Percentiles rank a stretch among this genome's conserved stretches.
These are phyloP conservation scores for Parasteatoda tepidariorum DNA, from an alignment of 1,140 invertebrate genomes.

Conservation along the genomic window DNA sequence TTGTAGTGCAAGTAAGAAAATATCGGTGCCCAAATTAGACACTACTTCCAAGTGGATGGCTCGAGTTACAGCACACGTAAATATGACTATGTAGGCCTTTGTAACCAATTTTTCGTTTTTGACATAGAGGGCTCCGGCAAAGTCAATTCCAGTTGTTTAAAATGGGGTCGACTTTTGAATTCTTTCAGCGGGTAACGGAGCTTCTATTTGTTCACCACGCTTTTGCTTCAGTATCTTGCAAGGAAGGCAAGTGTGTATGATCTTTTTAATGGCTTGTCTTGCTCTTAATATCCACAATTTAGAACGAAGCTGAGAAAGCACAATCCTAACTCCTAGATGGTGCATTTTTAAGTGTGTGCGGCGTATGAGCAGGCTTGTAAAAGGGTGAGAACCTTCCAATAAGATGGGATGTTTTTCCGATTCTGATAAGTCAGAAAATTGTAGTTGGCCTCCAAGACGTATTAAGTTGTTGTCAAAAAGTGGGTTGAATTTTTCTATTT, in stretches of 20 bases:
- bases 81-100: background rate
- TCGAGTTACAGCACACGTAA: background rate
- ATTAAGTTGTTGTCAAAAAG: slow-evolving; percentile 11
- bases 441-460: slow-evolving; percentile 11
- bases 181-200: background rate
- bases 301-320: background rate
- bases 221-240: slow-evolving; percentile 12
- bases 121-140: slow-evolving; percentile 8
- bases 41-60: slow-evolving; percentile 8
- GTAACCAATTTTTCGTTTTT: background rate
- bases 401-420: slow-evolving; percentile 7
- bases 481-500: slow-evolving; percentile 11
- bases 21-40: background rate
- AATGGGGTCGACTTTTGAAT: slow-evolving; percentile 15
- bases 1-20: background rate
- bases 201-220: slow-evolving; percentile 22
- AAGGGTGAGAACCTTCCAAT: slow-evolving; percentile 9
- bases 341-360: background rate
- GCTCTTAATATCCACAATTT: slow-evolving; percentile 11
- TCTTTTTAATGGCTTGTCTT: slow-evolving; percentile 19
- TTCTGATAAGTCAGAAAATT: slow-evolving; percentile 1
- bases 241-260: background rate
- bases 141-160: slow-evolving; percentile 9
- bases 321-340: slow-evolving; percentile 7
- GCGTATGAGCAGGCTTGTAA: slow-evolving; percentile 2